A percentile compares a stretch with the other conserved stretches of the same genome.
phyloP scores from a whole-genome alignment of 2,113 vertebrate genomes.

The Plecturocebus donacophilus region DNA sequence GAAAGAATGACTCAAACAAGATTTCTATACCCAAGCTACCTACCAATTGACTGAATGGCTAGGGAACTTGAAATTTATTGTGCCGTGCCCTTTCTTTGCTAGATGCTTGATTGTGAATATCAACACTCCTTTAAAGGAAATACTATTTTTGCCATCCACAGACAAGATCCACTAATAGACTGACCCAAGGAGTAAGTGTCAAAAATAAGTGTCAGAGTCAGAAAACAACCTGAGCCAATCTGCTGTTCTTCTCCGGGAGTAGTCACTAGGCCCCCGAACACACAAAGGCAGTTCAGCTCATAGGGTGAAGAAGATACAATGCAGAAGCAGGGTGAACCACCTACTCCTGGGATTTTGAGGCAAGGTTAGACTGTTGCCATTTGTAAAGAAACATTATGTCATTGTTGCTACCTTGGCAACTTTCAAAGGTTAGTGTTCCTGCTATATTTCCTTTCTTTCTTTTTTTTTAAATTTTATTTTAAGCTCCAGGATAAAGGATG shows the following conservation, averaged over 20 bases:
- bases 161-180: background rate
- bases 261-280: background rate
- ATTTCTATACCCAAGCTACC: background rate
- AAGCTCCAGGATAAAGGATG: no score
- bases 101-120: background rate
- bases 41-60: background rate
- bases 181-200: background rate
- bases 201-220: background rate
- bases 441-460: background rate
- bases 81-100: background rate
- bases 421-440: background rate
- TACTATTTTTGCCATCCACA: background rate
- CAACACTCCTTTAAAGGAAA: background rate
- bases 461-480: no score
- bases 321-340: background rate
- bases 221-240: background rate
- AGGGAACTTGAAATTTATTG: background rate
- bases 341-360: background rate
- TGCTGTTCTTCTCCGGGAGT: background rate
- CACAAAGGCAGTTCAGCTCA: background rate
- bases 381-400: background rate
- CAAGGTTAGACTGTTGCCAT: background rate
- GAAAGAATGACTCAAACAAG: slow-evolving; percentile 26
- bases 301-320: background rate
- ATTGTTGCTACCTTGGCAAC: background rate